Percentiles rank a stretch among this genome's conserved stretches.
phyloP scores from a whole-genome alignment of 2,113 vertebrate genomes.

The Daubentonia madagascariensis region DNA sequence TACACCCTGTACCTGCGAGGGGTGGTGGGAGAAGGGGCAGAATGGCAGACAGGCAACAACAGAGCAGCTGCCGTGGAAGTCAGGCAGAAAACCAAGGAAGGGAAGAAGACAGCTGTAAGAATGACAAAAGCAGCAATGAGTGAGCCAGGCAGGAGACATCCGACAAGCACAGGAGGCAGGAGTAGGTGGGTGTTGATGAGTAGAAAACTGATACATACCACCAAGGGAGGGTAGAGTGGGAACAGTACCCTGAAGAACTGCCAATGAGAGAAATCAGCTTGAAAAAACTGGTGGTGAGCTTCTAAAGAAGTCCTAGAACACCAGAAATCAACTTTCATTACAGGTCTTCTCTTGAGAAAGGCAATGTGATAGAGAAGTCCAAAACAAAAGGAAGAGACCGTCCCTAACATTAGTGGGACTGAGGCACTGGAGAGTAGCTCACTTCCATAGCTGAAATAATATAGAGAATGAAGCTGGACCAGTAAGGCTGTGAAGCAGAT shows the following conservation, averaged over 20 bases:
- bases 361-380: not conserved
- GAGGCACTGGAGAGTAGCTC: not conserved
- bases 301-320: not conserved
- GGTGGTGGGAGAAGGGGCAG: not conserved
- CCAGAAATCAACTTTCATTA: not conserved
- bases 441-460: not conserved
- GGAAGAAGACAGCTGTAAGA: constrained; percentile 42
- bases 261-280: not conserved
- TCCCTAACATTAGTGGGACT: not conserved
- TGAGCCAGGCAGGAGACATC: constrained; percentile 32
- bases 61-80: constrained; percentile 45
- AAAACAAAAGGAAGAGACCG: not conserved
- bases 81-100: constrained; percentile 56
- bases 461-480: not conserved
- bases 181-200: constrained; percentile 29
- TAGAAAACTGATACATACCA: constrained; percentile 5
- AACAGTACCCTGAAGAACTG: not conserved
- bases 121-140: constrained; percentile 49
- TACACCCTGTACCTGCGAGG: not conserved
- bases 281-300: not conserved
- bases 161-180: constrained; percentile 36
- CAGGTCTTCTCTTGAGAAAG: not conserved
- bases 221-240: not conserved
- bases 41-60: constrained; percentile 8
- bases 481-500: not conserved